phyloP scores from a whole-genome alignment of 1,140 invertebrate species.

The Rhyacophila brunnea region DNA sequence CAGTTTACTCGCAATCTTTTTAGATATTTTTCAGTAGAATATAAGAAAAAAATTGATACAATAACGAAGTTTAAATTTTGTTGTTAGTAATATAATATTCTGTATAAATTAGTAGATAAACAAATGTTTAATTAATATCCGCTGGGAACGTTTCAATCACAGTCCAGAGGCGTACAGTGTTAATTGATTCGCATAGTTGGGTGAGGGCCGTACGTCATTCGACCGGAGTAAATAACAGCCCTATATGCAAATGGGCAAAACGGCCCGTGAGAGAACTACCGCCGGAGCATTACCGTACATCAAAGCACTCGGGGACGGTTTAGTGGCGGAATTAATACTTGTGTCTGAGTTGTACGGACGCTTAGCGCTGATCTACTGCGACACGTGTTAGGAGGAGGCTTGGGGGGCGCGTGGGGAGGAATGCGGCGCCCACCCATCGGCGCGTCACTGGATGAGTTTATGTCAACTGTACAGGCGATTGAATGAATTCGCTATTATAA shows the following conservation, averaged over 20 bases:
- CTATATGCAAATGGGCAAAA: slow-evolving; percentile 8
- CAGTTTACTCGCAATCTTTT: no score
- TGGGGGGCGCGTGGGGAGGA: not conserved
- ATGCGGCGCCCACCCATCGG: not conserved
- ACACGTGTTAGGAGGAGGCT: slow-evolving; percentile 12
- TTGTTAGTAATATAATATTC: no score
- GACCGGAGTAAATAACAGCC: slow-evolving; percentile 19
- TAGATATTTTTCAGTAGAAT: no score
- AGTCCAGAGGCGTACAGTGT: not conserved
- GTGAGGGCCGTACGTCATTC: slow-evolving; percentile 21
- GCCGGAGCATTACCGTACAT: slow-evolving; percentile 24
- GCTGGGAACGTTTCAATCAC: no score
- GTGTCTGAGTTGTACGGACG: slow-evolving; percentile 11
- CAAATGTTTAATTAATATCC: no score
- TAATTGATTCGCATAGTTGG: slow-evolving; percentile 27
- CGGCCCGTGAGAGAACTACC: slow-evolving; percentile 4
- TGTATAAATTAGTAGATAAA: no score
- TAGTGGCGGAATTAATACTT: slow-evolving; percentile 25
- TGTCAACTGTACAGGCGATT: not conserved
- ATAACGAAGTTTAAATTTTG: no score
- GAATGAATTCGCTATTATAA: not conserved
- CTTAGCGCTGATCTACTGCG: slow-evolving; percentile 24
- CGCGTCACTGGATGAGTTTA: not conserved
- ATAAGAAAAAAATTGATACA: no score
- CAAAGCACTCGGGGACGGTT: slow-evolving; percentile 15